These are phyloP conservation scores for Drosophila yakuba DNA, from an alignment of 1,140 invertebrate species.

Conservation along the genomic window DNA sequence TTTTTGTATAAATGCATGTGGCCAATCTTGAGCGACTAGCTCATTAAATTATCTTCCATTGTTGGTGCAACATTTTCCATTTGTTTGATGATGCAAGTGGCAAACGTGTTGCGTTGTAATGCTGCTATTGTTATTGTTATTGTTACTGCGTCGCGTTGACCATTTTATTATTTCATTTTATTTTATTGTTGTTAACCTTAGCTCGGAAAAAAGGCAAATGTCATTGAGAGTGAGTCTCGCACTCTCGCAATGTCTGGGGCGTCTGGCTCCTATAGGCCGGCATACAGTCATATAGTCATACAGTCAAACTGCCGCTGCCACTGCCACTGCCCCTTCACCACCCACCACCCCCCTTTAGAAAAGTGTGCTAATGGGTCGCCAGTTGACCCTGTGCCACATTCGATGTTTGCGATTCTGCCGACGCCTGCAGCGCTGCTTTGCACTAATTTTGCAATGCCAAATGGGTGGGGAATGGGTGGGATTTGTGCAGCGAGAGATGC, in stretches of 20 bases:
- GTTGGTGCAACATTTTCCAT: slow-evolving; percentile 6
- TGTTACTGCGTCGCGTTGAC: slow-evolving; percentile 48
- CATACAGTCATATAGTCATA: background rate
- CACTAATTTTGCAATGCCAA: slow-evolving; percentile 68
- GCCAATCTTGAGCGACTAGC: slow-evolving; percentile 2
- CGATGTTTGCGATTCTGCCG: slow-evolving; percentile 20
- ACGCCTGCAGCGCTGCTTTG: slow-evolving; percentile 50
- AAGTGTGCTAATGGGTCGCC: slow-evolving; percentile 84
- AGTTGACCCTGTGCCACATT: slow-evolving; percentile 82
- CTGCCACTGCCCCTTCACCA: background rate
- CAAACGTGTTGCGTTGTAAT: slow-evolving; percentile 20
- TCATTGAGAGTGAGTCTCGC: slow-evolving; percentile 63
- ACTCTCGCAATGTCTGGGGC: slow-evolving; percentile 20
- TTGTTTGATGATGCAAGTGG: slow-evolving; percentile 27
- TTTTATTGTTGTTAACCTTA: slow-evolving; percentile 78
- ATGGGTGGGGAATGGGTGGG: slow-evolving; percentile 11
- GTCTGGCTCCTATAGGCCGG: slow-evolving; percentile 25
- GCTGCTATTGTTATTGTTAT: slow-evolving; percentile 31
- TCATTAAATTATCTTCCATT: slow-evolving; percentile 1
- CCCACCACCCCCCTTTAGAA: slow-evolving; percentile 35
- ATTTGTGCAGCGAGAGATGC: slow-evolving; percentile 35
- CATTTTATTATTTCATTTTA: slow-evolving; percentile 8
- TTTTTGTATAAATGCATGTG: background rate
- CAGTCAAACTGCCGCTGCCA: background rate
- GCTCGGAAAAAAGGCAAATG: slow-evolving; percentile 63